Base-by-base conservation (phyloP, 2,113 vertebrate genomes). In the Nothobranchius furzeri region DNA sequence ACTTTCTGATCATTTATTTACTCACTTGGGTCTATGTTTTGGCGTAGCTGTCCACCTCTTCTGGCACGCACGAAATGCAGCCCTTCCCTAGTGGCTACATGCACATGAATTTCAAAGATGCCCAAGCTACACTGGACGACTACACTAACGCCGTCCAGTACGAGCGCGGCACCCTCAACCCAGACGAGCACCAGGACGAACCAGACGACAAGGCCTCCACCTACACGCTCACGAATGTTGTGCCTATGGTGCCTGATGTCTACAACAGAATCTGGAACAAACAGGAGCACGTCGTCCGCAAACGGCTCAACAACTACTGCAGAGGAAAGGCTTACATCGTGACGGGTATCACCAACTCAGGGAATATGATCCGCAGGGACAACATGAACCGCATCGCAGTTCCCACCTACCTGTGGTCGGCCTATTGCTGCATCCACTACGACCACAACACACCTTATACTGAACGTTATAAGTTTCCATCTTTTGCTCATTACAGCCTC, bases 211-310 rank as follows among this genome's bases (percentile, higher is more conserved):
- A 92, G 74, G 86, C 90, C 30, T 75, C 91, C 66, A 91, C 91
- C 36, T 92, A 92, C 85, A 91, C 90, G 36, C 81, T 92, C 62
- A 92, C 91, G 56, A 92, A 92, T 11, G 81, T 92, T 1, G 89
- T 92, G 10, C 91, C 90, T 0, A 24, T 88, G 69, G 20, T 78
- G 46, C 81, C 74, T 1, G 83, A 87, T 13, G 92, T 94, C 70
- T 91, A 86, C 0, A 3, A 65, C 0, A 77, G 81, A 0, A 61
- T 90, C 42, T 95, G 94, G 93, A 89, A 85, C 6, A 62, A 73
- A 60, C 93, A 94, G 0, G 88, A 92, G 81, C 73, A 90, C 20
- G 9, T 82, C 48, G 56, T 90, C 64, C 89, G 90, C 72, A 79
- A 79, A 60, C 75, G 90, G 4, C 88, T 92, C 0, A 93, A 91